A percentile compares a stretch with the other conserved stretches of the same genome.
Conservation (phyloP, 2,888 invertebrate species). For the Cosmopolites sordidus region DNA sequence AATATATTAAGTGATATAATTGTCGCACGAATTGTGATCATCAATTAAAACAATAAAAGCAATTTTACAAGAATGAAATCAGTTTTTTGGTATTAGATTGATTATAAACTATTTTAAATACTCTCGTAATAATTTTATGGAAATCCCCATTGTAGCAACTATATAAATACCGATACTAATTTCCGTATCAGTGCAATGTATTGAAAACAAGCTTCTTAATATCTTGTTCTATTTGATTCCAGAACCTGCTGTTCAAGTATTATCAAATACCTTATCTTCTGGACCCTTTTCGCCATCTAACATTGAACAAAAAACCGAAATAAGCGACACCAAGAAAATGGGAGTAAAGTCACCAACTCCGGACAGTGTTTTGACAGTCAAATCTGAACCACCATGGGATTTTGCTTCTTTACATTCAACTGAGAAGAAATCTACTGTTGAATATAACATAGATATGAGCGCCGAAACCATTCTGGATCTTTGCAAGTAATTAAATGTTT, state of each 20-base stretch:
- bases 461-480: constrained; percentile 67
- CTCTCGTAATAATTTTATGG: no score
- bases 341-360: constrained; percentile 46
- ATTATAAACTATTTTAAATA: no score
- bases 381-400: constrained; percentile 56
- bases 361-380: constrained; percentile 44
- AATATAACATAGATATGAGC: constrained; percentile 72
- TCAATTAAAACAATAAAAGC: no score
- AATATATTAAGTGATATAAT: no score
- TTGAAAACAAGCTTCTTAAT: no score
- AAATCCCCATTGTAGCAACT: no score
- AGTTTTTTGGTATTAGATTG: no score
- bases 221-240: no score
- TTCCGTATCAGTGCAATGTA: no score
- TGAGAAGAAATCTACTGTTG: constrained; percentile 61
- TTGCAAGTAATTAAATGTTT: constrained; percentile 64
- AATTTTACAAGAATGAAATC: no score
- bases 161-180: no score
- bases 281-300: constrained; percentile 56
- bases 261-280: constrained; percentile 45
- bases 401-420: constrained; percentile 41
- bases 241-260: constrained; percentile 17
- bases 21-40: no score
- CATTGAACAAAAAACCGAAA: constrained; percentile 37
- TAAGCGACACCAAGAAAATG: constrained; percentile 40